Percentiles rank a stretch among this genome's conserved stretches.
These are phyloP conservation scores for Dendroctonus valens DNA, from an alignment of 1,140 invertebrate species.

Conservation along the genomic window DNA sequence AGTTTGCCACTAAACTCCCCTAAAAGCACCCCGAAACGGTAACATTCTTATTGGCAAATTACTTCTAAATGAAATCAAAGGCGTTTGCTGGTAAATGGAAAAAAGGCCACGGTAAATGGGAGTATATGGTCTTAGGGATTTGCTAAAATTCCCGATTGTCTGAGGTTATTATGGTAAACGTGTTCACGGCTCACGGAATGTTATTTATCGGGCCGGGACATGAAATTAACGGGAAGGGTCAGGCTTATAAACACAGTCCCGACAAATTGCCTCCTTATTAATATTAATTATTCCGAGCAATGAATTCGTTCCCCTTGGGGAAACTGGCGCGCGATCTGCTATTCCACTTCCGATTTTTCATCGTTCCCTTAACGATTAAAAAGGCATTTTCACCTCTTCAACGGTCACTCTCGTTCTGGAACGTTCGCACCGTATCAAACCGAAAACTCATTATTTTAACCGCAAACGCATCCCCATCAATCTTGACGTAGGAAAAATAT, in stretches of 20 bases:
- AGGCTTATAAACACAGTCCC: constrained; percentile 28
- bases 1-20: too few species aligned
- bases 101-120: too few species aligned
- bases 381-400: too few species aligned
- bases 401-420: too few species aligned
- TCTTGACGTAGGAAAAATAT: constrained; percentile 25
- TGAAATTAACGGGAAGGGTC: constrained; percentile 35
- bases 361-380: too few species aligned
- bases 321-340: background rate
- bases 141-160: background rate
- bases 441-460: constrained; percentile 10
- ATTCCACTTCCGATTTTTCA: background rate
- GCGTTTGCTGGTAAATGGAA: too few species aligned
- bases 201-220: constrained; percentile 31
- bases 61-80: too few species aligned
- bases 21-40: too few species aligned
- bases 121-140: too few species aligned
- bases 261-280: constrained; percentile 32
- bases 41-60: too few species aligned
- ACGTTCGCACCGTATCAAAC: too few species aligned
- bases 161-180: constrained; percentile 27
- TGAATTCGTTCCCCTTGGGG: constrained; percentile 4
- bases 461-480: constrained; percentile 21
- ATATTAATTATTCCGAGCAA: constrained; percentile 24
- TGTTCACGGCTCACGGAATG: constrained; percentile 27